These are phyloP conservation scores for Rhabdomys dilectus DNA, from an alignment of 2,113 vertebrate genomes.

Conservation along the genomic window DNA sequence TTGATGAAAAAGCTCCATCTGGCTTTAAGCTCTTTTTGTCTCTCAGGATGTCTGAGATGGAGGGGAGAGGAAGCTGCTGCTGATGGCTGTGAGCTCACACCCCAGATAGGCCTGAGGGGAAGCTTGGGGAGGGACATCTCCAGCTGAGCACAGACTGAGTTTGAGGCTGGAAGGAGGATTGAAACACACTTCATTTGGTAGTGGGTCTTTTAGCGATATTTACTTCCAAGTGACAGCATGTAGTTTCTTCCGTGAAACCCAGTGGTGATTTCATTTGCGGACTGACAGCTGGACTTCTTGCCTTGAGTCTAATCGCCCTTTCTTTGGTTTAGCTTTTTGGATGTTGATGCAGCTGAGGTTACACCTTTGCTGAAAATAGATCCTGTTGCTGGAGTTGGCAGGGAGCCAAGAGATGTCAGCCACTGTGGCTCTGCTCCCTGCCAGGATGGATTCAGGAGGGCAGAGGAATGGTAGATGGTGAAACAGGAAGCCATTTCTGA, in stretches of 20 bases:
- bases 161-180: neutral
- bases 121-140: neutral
- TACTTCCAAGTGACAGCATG: neutral
- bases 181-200: neutral
- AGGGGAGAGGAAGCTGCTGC: neutral
- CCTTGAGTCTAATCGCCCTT: neutral
- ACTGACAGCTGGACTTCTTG: neutral
- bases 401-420: rapidly evolving
- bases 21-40: too few species aligned
- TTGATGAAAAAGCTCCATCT: neutral
- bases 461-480: rapidly evolving
- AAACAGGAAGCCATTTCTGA: neutral
- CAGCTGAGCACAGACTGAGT: neutral
- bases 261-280: neutral
- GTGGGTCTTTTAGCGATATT: neutral
- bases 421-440: too few species aligned
- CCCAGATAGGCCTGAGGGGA: rapidly evolving
- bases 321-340: neutral
- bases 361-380: neutral
- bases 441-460: neutral
- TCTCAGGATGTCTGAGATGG: neutral
- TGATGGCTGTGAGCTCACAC: neutral
- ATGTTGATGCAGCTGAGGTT: neutral
- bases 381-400: rapidly evolving
- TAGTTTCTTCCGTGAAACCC: neutral